Conservation (phyloP, 2,888 invertebrate genomes). For the Taenaris catops region DNA sequence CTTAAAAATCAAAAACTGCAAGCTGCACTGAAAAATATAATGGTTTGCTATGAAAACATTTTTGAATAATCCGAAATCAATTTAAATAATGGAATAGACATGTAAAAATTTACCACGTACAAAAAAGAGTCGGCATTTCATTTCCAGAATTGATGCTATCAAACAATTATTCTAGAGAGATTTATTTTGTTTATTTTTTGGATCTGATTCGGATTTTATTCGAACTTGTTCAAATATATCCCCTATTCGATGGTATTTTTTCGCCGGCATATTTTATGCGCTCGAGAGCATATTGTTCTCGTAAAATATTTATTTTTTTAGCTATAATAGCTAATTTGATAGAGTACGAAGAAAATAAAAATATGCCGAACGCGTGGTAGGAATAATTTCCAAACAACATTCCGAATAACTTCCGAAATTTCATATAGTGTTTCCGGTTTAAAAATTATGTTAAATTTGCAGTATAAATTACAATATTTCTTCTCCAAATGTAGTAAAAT, state of each 20-base stretch:
- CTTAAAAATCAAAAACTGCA: too few relatives aligned
- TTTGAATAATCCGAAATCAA: too few relatives aligned
- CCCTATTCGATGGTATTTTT: conserved; percentile 15
- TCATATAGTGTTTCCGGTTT: too few relatives aligned
- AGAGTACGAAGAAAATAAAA: too few relatives aligned
- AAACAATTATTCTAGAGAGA: conserved; percentile 13
- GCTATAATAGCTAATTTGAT: neutral
- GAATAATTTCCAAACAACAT: too few relatives aligned
- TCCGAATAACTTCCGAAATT: too few relatives aligned
- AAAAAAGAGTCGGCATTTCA: conserved; percentile 12
- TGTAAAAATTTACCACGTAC: conserved; percentile 5
- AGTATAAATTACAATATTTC: too few relatives aligned
- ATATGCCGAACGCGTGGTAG: too few relatives aligned
- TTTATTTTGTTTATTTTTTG: conserved; percentile 9
- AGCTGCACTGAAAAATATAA: too few relatives aligned
- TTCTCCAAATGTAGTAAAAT: too few relatives aligned
- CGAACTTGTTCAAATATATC: conserved; percentile 15
- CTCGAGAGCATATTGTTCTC: conserved; percentile 9
- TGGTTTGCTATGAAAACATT: too few relatives aligned
- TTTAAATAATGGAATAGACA: neutral
- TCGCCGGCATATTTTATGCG: conserved; percentile 16
- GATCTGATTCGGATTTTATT: conserved; percentile 13
- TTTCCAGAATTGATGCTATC: conserved; percentile 11
- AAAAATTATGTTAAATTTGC: too few relatives aligned
- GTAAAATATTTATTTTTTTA: conserved; percentile 17